These are phyloP conservation scores for Euphonia xanthogaster DNA, from an alignment of 2,797 vertebrate genomes.

Conservation along the genomic window DNA sequence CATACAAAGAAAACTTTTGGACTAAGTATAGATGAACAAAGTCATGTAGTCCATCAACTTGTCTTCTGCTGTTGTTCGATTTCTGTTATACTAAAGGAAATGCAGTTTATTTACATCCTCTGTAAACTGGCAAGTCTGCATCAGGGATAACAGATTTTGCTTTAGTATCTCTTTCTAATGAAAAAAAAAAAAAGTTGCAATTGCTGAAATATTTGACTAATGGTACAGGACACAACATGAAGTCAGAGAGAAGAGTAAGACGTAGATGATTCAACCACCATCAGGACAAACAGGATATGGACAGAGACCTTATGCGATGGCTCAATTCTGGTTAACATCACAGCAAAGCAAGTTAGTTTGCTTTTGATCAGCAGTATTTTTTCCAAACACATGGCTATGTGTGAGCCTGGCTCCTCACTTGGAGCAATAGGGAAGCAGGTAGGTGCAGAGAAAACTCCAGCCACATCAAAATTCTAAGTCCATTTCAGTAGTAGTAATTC, in stretches of 20 bases:
- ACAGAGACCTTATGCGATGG: neutral
- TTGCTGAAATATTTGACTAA: neutral
- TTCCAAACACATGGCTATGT: too few species aligned
- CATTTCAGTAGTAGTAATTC: neutral
- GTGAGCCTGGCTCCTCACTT: neutral
- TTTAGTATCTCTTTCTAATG: neutral
- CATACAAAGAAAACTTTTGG: neutral
- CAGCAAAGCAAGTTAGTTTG: neutral
- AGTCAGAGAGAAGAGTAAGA: neutral
- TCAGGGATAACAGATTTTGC: neutral
- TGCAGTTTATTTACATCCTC: neutral
- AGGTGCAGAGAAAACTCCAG: neutral
- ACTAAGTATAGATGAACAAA: neutral
- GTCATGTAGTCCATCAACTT: neutral
- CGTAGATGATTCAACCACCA: neutral
- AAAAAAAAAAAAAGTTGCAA: neutral
- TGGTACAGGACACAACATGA: neutral
- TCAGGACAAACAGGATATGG: neutral
- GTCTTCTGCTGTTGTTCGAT: neutral
- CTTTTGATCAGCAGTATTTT: neutral
- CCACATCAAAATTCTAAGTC: neutral
- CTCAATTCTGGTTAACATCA: neutral
- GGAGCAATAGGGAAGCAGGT: neutral
- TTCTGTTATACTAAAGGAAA: neutral
- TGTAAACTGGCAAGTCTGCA: neutral